Evolutionary conservation across 1,140 invertebrate species (phyloP).

Genomic region (Coelopa frigida): DNA sequence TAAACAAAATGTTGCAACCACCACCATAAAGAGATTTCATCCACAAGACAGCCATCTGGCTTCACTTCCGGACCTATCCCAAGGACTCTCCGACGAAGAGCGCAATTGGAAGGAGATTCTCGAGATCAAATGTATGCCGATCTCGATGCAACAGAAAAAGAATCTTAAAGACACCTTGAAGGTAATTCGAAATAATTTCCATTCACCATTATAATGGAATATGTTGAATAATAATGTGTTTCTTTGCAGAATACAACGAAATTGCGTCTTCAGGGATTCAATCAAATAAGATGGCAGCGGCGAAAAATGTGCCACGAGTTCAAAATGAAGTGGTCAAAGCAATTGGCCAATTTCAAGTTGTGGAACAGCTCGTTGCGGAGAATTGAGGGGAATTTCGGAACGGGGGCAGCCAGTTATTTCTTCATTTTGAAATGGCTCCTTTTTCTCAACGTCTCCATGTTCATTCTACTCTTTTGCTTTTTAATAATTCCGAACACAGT

Average conservation of each 20-base stretch:
- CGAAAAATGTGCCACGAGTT: conserved; percentile 61
- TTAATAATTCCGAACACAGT: conserved; percentile 60
- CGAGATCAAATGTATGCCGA: conserved; percentile 74
- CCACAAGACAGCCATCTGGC: conserved; percentile 63
- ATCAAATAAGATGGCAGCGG: conserved; percentile 68
- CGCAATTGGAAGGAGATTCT: conserved; percentile 79
- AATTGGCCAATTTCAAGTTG: conserved; percentile 60
- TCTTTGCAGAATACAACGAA: conserved; percentile 63
- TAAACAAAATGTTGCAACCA: conserved; percentile 50
- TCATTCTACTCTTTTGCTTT: conserved; percentile 57
- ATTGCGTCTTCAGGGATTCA: conserved; percentile 67
- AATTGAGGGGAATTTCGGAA: conserved; percentile 74
- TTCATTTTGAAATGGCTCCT: conserved; percentile 74
- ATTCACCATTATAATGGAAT: background rate
- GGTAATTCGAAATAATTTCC: conserved; percentile 48
- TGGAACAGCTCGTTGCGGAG: conserved; percentile 64
- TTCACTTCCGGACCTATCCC: conserved; percentile 68
- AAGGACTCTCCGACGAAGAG: conserved; percentile 74
- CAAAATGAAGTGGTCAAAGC: conserved; percentile 52
- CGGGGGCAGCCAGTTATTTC: conserved; percentile 72
- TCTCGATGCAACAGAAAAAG: conserved; percentile 72
- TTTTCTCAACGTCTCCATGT: conserved; percentile 63
- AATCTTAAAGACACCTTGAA: conserved; percentile 70
- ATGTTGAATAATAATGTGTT: background rate
- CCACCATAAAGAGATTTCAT: conserved; percentile 54